Percentiles rank a stretch among this genome's conserved stretches.
These are phyloP conservation scores for Pseudomyrmex flavicornis DNA, from an alignment of 1,140 invertebrate genomes.

Conservation along the genomic window DNA sequence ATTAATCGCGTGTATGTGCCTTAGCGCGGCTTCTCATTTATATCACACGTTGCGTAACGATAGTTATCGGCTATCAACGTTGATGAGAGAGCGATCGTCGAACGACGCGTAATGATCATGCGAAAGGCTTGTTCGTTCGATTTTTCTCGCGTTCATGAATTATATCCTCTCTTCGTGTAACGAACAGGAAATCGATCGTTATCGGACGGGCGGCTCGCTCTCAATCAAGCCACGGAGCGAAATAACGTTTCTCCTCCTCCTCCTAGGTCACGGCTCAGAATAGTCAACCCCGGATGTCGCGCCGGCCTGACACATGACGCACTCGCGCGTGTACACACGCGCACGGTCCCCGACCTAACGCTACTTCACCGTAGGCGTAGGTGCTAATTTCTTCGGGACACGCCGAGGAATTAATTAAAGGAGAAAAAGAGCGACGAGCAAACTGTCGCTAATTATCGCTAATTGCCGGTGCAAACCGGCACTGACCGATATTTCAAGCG, in stretches of 20 bases:
- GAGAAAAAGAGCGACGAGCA: not conserved
- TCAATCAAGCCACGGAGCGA: constrained; percentile 6
- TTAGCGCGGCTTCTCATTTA: constrained; percentile 37
- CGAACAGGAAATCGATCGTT: constrained; percentile 57
- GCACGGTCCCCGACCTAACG: not conserved
- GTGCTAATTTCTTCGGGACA: not conserved
- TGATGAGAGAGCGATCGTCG: constrained; percentile 25
- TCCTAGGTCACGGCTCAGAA: constrained; percentile 62
- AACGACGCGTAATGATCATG: constrained; percentile 22
- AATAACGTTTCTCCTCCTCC: constrained; percentile 39
- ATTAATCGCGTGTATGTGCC: constrained; percentile 17
- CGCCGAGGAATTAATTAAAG: not conserved
- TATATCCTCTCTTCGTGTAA: not conserved
- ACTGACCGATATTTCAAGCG: too few species aligned
- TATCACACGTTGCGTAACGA: constrained; percentile 34
- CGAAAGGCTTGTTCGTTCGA: not conserved
- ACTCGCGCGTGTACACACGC: not conserved
- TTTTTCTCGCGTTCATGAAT: constrained; percentile 40
- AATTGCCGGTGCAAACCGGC: too few species aligned
- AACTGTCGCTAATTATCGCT: not conserved
- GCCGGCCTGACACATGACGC: constrained; percentile 5
- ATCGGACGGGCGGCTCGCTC: constrained; percentile 30
- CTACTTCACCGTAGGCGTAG: not conserved
- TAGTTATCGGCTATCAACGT: constrained; percentile 30
- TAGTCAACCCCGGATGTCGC: constrained; percentile 54